Percentiles rank a stretch among this genome's conserved stretches.
phyloP scores from a whole-genome alignment of 2,113 vertebrate genomes.

The Melozone crissalis region DNA sequence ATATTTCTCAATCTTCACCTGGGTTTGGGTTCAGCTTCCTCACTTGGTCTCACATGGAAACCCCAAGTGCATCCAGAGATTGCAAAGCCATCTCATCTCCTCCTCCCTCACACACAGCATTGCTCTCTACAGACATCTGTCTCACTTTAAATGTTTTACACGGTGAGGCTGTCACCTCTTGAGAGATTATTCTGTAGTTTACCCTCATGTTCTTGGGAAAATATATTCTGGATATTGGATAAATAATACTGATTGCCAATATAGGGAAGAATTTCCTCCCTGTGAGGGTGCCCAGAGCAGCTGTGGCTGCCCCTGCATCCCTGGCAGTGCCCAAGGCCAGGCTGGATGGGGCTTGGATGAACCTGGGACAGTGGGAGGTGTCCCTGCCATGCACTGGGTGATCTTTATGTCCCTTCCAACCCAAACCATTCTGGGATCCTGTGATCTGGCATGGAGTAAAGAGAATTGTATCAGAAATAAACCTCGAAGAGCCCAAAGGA shows the following conservation, averaged over 20 bases:
- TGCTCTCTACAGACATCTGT: neutral
- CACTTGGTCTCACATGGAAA: rapidly evolving
- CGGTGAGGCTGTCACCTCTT: rapidly evolving
- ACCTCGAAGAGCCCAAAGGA: neutral
- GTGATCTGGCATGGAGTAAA: neutral
- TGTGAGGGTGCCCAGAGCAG: neutral
- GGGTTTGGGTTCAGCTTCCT: neutral
- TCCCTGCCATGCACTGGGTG: neutral
- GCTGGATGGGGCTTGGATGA: rapidly evolving
- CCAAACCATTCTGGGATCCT: neutral
- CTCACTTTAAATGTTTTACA: neutral
- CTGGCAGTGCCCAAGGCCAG: rapidly evolving
- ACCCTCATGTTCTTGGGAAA: neutral
- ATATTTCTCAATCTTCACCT: neutral
- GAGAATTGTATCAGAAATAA: neutral
- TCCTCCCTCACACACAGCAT: rapidly evolving
- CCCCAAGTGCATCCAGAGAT: neutral
- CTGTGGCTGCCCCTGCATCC: neutral
- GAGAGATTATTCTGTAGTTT: neutral
- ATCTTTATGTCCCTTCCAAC: neutral
- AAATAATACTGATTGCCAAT: neutral
- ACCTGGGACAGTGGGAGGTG: rapidly evolving
- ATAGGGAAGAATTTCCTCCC: neutral
- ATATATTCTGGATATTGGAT: neutral
- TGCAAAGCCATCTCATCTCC: neutral